These are phyloP conservation scores for Tetragnatha versicolor DNA, from an alignment of 1,140 invertebrate species.

Conservation along the genomic window DNA sequence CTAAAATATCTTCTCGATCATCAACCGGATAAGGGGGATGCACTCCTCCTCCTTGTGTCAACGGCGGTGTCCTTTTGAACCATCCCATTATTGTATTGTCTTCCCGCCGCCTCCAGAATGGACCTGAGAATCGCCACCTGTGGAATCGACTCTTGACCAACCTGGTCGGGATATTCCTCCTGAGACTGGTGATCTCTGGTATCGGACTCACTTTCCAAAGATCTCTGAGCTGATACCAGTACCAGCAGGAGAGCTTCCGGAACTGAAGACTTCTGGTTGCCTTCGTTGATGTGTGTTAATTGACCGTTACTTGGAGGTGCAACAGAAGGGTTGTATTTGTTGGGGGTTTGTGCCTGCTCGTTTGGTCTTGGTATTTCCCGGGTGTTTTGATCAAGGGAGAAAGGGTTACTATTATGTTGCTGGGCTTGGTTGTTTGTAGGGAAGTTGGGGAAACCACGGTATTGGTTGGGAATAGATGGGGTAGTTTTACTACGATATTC, in stretches of 20 bases:
- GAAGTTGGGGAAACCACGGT: too few species aligned
- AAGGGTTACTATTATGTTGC: too few species aligned
- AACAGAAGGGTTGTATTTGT: too few species aligned
- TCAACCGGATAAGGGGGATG: not conserved
- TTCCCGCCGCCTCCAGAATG: not conserved
- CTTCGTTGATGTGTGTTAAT: not conserved
- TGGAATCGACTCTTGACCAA: not conserved
- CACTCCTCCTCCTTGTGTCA: not conserved
- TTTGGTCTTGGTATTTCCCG: too few species aligned
- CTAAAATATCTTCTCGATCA: not conserved
- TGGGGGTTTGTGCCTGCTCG: too few species aligned
- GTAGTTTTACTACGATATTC: too few species aligned
- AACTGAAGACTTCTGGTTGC: not conserved
- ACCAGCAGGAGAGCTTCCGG: constrained; percentile 26
- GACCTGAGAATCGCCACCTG: not conserved
- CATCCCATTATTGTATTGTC: not conserved
- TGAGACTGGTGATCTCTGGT: not conserved
- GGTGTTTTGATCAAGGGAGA: too few species aligned
- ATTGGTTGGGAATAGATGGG: too few species aligned
- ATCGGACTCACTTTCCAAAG: not conserved
- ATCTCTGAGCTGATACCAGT: not conserved
- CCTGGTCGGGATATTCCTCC: not conserved
- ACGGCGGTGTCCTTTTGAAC: not conserved
- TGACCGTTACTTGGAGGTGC: not conserved
- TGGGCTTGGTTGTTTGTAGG: too few species aligned